Evolutionary conservation across 2,888 invertebrate species (phyloP), one percentile per base, ranked within the genome.

Genomic region (Eupithecia subfuscata): DNA sequence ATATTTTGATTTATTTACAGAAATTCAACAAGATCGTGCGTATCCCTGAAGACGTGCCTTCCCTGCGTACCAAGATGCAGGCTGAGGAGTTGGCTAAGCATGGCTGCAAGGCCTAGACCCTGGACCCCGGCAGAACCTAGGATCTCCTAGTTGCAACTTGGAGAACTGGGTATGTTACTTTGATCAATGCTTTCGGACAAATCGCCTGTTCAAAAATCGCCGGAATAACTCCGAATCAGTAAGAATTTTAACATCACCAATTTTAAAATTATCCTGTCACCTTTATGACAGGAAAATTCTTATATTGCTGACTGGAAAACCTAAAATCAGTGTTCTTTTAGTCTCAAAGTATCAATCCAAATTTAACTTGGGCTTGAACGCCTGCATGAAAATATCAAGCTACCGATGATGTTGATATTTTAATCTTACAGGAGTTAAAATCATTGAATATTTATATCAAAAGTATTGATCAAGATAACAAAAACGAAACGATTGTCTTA

Each of bases 21-120:
- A 98, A 97, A 97, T 96, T 97, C 92, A 96, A 97, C 88, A 95
- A 96, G 79, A 96, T 98, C 84, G 96, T 98, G 68, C 96, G 97
- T 90, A 98, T 98, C 91, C 97, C 98, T 68, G 98, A 98, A 84
- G 97, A 98, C 84, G 96, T 98, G 1, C 96, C 96, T 75, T 91
- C 96, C 71, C 94, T 98, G 73, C 96, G 98, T 83, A 96, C 96
- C 80, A 98, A 97, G 94, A 98, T 98, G 97, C 96, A 96, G 81
- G 95, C 95, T 3, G 96, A 96, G 77, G 95, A 95, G 76, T 80
- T 87, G 73, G 93, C 92, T 0, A 95, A 94, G 77, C 92, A 94
- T 69, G 77, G 77, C 56, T 84, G 81, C 60, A 83, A 89, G 71
- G 86, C 91, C 67, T 91, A 91, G 69, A 70, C 64, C 22, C 22